Conservation (phyloP, 2,113 vertebrate species). For the Zosterops japonicus region DNA sequence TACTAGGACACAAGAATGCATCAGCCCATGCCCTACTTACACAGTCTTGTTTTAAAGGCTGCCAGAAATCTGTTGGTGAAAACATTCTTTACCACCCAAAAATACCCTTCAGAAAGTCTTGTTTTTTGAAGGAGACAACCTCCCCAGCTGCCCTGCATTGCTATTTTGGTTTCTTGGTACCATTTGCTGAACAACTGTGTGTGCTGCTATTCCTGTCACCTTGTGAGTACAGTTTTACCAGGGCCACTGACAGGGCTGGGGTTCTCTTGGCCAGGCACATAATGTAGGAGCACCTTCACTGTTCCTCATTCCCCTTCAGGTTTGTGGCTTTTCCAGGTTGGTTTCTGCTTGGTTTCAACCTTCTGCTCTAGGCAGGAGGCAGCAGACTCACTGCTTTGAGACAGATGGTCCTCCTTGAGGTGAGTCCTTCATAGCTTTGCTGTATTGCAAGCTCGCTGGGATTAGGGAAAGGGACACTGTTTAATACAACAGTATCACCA, state of each 20-base stretch:
- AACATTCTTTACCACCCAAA: neutral
- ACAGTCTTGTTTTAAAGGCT: neutral
- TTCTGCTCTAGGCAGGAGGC: neutral
- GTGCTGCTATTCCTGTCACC: neutral
- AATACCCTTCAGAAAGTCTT: neutral
- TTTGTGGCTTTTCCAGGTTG: neutral
- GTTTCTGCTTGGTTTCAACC: neutral
- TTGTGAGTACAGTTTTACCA: neutral
- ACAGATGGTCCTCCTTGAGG: neutral
- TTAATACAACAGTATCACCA: neutral
- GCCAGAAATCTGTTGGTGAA: neutral
- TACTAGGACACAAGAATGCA: neutral
- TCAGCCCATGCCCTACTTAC: neutral
- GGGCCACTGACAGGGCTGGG: neutral
- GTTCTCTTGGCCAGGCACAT: neutral
- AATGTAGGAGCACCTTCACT: neutral
- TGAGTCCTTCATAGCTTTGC: fast-evolving
- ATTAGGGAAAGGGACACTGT: neutral
- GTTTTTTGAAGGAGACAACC: neutral
- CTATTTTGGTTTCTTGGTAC: neutral
- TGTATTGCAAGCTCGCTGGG: neutral
- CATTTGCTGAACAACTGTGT: neutral
- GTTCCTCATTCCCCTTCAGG: neutral
- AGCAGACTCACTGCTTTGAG: neutral
- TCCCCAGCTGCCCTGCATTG: neutral